Base-by-base conservation (phyloP, 2,797 vertebrate genomes). In the Meda fulgida region DNA sequence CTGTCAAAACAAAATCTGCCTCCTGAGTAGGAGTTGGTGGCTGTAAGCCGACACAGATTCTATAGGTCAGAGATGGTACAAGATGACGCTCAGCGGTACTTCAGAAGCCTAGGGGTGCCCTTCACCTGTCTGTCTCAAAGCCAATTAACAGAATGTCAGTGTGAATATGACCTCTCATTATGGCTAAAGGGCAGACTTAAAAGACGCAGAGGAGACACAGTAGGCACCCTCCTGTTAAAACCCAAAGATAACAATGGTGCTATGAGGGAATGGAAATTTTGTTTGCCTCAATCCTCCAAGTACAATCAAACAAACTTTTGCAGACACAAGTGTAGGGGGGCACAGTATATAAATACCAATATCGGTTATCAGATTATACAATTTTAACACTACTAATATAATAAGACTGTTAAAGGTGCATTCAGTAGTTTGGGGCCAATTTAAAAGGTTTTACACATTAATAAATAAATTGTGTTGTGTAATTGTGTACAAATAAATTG, bases 71-170 rank as follows among this genome's bases (percentile, higher is more conserved):
- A 72, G 87, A 87, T 76, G 88, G 79, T 88, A 84, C 87, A 87
- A 88, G 86, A 89, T 87, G 91, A 90, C 84, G 88, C 90, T 70
- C 88, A 88, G 90, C 90, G 84, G 90, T 80, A 89, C 87, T 91
- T 88, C 58, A 85, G 88, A 88, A 88, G 85, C 92, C 89, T 87
- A 91, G 90, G 87, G 92, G 85, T 81, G 72, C 88, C 92, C 89
- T 91, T 92, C 82, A 92, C 87, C 90, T 90, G 88, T 84, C 87
- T 89, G 87, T 87, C 86, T 87, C 80, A 78, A 72, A 87, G 88
- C 92, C 93, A 95, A 96, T 96, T 95, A 96, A 87, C 88, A 92
- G 90, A 96, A 95, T 95, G 95, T 95, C 94, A 95, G 81, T 84
- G 78, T 91, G 90, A 81, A 63, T 65, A 78, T 82, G 87, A 91